Conservation (phyloP, 1,140 invertebrate species). For the Drosophila hydei region DNA sequence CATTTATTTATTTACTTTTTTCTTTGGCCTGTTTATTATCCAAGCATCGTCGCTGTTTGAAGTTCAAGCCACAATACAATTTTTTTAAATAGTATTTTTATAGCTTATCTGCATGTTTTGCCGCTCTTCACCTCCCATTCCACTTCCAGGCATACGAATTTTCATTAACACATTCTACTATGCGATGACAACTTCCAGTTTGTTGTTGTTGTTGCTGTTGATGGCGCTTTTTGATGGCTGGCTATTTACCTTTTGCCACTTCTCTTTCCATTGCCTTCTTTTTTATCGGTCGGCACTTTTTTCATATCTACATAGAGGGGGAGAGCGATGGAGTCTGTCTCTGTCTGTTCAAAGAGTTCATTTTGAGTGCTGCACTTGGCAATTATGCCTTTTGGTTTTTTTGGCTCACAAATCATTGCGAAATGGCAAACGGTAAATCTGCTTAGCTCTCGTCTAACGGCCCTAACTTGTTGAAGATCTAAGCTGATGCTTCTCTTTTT, state of each 20-base stretch:
- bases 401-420: conserved; percentile 52
- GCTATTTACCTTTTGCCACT: conserved; percentile 38
- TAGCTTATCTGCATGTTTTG: conserved; percentile 55
- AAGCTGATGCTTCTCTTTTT: conserved; percentile 39
- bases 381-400: conserved; percentile 66
- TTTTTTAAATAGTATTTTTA: conserved; percentile 47
- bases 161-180: conserved; percentile 49
- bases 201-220: conserved; percentile 21
- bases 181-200: conserved; percentile 29
- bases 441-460: conserved; percentile 65
- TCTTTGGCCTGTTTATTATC: conserved; percentile 74
- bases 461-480: conserved; percentile 70
- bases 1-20: conserved; percentile 79
- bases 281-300: conserved; percentile 10
- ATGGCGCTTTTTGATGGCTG: conserved; percentile 46
- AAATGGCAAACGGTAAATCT: conserved; percentile 70
- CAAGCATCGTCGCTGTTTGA: conserved; percentile 59
- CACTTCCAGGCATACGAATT: conserved; percentile 21
- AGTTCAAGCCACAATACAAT: conserved; percentile 72
- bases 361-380: conserved; percentile 55
- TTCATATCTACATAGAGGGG: not conserved
- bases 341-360: conserved; percentile 54
- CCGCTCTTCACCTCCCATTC: not conserved
- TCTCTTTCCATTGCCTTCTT: conserved; percentile 10
- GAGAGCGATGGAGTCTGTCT: not conserved